These are phyloP conservation scores for Delphinus delphis DNA, from an alignment of 2,113 vertebrate species.

Conservation along the genomic window DNA sequence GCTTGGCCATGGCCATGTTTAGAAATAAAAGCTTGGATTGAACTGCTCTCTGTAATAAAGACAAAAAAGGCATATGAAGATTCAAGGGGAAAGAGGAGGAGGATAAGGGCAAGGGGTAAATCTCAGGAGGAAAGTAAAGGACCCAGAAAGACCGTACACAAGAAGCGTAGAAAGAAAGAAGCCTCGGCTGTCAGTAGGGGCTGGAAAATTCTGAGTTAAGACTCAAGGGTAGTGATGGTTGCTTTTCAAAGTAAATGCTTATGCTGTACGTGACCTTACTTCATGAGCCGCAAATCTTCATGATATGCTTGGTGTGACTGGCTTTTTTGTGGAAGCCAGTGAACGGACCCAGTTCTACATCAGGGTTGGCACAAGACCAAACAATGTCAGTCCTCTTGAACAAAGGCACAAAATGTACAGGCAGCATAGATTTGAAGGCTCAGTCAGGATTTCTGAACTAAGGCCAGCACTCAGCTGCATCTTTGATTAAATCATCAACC, in stretches of 20 bases:
- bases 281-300: background rate
- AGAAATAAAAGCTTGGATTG: background rate
- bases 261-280: background rate
- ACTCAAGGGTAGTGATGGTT: background rate
- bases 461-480: background rate
- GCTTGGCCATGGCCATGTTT: background rate
- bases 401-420: conserved; percentile 22
- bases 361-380: conserved; percentile 13
- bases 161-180: background rate
- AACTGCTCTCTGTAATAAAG: background rate
- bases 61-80: background rate
- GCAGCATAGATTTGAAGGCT: conserved; percentile 35
- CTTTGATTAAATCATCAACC: conserved; percentile 41
- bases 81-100: background rate
- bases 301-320: background rate
- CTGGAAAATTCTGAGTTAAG: conserved; percentile 8
- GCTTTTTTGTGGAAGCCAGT: background rate
- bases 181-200: background rate
- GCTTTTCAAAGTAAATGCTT: conserved; percentile 37
- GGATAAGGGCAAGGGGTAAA: background rate
- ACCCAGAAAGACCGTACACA: background rate
- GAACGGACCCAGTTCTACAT: background rate
- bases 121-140: background rate
- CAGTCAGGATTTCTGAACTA: conserved; percentile 24
- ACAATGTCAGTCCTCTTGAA: background rate